Evolutionary conservation across 2,113 vertebrate species (phyloP).

Genomic region (Turnix velox): DNA sequence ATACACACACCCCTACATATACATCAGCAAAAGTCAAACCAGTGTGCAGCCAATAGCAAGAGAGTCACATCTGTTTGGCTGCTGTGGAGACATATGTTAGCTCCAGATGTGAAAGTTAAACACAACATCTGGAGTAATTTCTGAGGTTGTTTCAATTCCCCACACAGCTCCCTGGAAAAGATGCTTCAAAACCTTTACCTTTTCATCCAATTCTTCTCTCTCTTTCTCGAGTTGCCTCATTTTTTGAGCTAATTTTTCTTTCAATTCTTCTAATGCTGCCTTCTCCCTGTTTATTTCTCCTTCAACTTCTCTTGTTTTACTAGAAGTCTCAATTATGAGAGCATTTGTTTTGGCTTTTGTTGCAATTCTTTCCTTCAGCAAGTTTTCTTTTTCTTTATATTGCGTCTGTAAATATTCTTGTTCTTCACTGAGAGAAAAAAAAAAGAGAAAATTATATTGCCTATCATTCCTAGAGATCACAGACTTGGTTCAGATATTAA

Average conservation of each 20-base stretch:
- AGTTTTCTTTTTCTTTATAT: conserved; percentile 26
- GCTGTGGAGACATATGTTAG: not conserved
- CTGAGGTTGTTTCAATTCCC: not conserved
- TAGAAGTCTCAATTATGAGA: conserved; percentile 49
- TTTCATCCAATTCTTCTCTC: not conserved
- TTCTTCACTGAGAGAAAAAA: conserved; percentile 37
- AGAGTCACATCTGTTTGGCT: not conserved
- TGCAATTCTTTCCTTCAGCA: conserved; percentile 62
- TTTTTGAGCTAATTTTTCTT: conserved; percentile 25
- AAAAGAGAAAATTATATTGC: not conserved
- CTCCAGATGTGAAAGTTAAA: not conserved
- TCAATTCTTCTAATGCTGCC: not conserved
- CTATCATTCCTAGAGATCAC: not conserved
- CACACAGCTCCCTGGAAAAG: not conserved
- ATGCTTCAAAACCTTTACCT: conserved; percentile 19
- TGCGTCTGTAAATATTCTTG: not conserved
- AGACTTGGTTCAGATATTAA: not conserved
- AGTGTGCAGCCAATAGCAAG: not conserved
- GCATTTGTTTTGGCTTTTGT: conserved; percentile 38
- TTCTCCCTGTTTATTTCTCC: conserved; percentile 10
- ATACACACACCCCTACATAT: no score
- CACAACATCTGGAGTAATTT: not conserved
- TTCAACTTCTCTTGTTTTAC: conserved; percentile 13
- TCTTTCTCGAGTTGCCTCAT: conserved; percentile 18
- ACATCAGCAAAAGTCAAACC: not conserved